Conservation (phyloP, 2,797 vertebrate species). For the Ptychadena robeensis region DNA sequence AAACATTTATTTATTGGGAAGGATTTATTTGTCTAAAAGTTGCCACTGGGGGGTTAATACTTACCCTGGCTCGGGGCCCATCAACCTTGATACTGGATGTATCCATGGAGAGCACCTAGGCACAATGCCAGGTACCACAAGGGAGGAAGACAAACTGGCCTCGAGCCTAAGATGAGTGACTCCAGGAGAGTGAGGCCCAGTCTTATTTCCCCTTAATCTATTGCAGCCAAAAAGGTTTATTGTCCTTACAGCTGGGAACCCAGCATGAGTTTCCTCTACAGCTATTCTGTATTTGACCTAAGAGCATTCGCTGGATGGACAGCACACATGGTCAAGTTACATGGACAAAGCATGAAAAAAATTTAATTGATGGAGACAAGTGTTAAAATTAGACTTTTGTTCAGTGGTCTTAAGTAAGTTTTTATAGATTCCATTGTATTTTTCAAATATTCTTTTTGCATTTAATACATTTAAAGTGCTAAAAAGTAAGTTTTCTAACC, state of each 20-base stretch:
- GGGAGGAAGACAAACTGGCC: conserved; percentile 73
- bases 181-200: conserved; percentile 65
- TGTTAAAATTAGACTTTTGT: not conserved
- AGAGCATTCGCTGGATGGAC: not conserved
- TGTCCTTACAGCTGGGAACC: conserved; percentile 66
- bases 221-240: conserved; percentile 65
- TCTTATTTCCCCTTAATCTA: conserved; percentile 67
- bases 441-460: too few relatives aligned
- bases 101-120: conserved; percentile 79
- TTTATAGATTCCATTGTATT: too few relatives aligned
- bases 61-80: conserved; percentile 77
- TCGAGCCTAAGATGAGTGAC: conserved; percentile 62
- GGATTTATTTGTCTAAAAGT: conserved; percentile 62
- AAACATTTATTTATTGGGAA: conserved; percentile 50
- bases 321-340: not conserved
- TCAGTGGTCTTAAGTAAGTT: not conserved
- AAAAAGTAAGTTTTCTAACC: too few relatives aligned
- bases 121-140: conserved; percentile 79
- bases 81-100: conserved; percentile 87
- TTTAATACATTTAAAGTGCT: too few relatives aligned
- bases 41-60: conserved; percentile 76
- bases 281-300: conserved; percentile 35
- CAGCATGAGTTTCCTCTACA: conserved; percentile 43
- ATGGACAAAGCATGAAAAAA: conserved; percentile 3
- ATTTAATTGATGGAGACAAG: not conserved